A percentile compares a stretch with the other conserved stretches of the same genome.
Conservation (phyloP, 2,797 vertebrate genomes). For the Acanthopagrus latus region DNA sequence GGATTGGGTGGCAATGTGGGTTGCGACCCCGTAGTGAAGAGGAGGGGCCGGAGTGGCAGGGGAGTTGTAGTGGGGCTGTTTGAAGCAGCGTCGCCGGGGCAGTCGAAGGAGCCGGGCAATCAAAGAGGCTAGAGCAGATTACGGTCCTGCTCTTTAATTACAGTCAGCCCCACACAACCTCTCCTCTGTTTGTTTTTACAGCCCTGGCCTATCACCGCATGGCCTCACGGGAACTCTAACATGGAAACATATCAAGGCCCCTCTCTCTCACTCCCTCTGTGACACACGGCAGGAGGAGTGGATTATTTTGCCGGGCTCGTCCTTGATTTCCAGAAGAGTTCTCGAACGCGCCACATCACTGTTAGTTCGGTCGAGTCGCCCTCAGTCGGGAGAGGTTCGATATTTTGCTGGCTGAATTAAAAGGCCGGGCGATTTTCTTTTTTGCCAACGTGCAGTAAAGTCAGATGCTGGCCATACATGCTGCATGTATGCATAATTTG, state of each 20-base stretch:
- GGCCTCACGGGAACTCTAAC: constrained; percentile 79
- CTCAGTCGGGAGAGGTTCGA: constrained; percentile 26
- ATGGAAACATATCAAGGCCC: constrained; percentile 81
- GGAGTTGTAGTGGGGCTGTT: constrained; percentile 79
- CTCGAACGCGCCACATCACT: constrained; percentile 29
- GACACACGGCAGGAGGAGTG: constrained; percentile 64
- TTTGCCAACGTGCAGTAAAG: constrained; percentile 59
- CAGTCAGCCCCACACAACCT: constrained; percentile 80
- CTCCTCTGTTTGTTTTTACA: constrained; percentile 84
- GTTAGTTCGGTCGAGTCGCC: constrained; percentile 25
- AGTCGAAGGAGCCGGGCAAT: constrained; percentile 80
- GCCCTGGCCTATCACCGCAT: constrained; percentile 76
- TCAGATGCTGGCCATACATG: constrained; percentile 69
- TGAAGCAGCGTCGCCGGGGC: constrained; percentile 76
- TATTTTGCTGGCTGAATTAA: constrained; percentile 42
- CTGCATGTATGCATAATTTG: constrained; percentile 80
- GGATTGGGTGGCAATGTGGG: constrained; percentile 91
- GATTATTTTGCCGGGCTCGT: constrained; percentile 57
- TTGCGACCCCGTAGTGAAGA: constrained; percentile 79
- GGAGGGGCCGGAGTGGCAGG: constrained; percentile 75
- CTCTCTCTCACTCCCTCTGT: constrained; percentile 66
- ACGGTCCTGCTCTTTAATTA: constrained; percentile 86
- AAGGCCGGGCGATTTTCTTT: not conserved
- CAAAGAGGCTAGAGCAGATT: constrained; percentile 84
- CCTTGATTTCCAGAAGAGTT: constrained; percentile 60